Percentiles rank a stretch among this genome's conserved stretches.
Evolutionary conservation across 2,113 vertebrate species (phyloP).

Genomic region (Butastur rufipennis): DNA sequence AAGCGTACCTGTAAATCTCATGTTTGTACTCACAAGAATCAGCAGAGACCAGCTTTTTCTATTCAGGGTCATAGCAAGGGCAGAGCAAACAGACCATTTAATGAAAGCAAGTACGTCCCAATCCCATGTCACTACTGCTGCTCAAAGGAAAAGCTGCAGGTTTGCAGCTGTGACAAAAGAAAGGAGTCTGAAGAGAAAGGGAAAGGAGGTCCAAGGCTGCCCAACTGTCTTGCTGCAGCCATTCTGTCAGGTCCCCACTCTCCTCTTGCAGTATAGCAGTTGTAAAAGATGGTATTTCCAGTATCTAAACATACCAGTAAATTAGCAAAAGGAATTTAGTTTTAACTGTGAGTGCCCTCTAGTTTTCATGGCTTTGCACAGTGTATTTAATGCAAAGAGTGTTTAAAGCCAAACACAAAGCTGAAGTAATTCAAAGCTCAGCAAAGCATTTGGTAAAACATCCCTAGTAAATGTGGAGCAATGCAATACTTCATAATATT

Average conservation of each 20-base stretch:
- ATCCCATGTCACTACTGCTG: background rate
- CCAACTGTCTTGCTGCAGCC: background rate
- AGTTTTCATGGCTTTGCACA: background rate
- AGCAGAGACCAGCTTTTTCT: background rate
- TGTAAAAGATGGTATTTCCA: background rate
- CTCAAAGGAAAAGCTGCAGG: constrained; percentile 4
- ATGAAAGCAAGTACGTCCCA: background rate
- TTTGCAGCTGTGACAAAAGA: background rate
- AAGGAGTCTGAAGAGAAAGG: background rate
- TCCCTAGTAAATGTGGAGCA: background rate
- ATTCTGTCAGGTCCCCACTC: background rate
- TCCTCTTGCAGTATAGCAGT: background rate
- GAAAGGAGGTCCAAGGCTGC: background rate
- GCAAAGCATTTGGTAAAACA: background rate
- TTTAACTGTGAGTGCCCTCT: background rate
- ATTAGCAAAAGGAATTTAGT: background rate
- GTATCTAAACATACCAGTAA: background rate
- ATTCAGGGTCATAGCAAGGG: background rate
- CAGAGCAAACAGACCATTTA: background rate
- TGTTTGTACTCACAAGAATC: background rate
- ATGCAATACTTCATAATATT: background rate
- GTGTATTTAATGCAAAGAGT: background rate
- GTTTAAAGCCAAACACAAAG: background rate
- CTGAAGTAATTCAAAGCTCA: background rate
- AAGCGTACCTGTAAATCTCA: background rate